Evolutionary conservation across 2,113 vertebrate genomes (phyloP), one percentile per base, ranked within the genome.

Genomic region (Columbina picui): DNA sequence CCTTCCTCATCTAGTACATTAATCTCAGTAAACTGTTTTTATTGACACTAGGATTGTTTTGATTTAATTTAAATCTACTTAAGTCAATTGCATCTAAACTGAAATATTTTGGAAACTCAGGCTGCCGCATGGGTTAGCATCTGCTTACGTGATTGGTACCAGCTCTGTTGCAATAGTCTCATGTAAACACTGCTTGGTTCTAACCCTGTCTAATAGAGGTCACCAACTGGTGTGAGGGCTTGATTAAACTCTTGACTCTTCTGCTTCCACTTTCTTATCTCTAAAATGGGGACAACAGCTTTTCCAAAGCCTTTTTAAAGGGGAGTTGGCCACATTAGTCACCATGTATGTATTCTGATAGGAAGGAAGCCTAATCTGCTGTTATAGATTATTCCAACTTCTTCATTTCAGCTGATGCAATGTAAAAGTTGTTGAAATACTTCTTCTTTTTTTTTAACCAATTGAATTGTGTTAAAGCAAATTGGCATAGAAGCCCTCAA

Each of bases 201-300:
- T 87, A 90, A 64, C 56, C 14, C 45, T 93, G 68, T 52, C 59
- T 76, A 69, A 80, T 60, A 12, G 1, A 69, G 69, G 73, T 94
- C 69, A 56, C 89, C 61, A 75, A 47, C 93, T 91, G 87, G 87
- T 96, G 96, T 93, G 69, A 89, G 34, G 82, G 53, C 70, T 95
- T 96, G 96, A 97, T 96, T 96, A 96, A 96, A 75, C 84, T 78
- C 86, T 79, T 76, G 39, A 82, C 87, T 95, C 93, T 96, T 95
- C 93, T 96, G 87, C 75, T 94, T 96, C 82, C 59, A 91, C 67
- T 91, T 93, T 95, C 89, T 97, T 97, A 97, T 97, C 96, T 96
- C 50, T 70, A 65, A 91, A 94, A 67, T 39, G 59, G 94, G 93
- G 78, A 41, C 63, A 85, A 38, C 95, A 96, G 95, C 55, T 93